Percentiles rank a stretch among this genome's conserved stretches.
These are phyloP conservation scores for Eciton burchellii DNA, from an alignment of 1,140 invertebrate genomes.

Conservation along the genomic window DNA sequence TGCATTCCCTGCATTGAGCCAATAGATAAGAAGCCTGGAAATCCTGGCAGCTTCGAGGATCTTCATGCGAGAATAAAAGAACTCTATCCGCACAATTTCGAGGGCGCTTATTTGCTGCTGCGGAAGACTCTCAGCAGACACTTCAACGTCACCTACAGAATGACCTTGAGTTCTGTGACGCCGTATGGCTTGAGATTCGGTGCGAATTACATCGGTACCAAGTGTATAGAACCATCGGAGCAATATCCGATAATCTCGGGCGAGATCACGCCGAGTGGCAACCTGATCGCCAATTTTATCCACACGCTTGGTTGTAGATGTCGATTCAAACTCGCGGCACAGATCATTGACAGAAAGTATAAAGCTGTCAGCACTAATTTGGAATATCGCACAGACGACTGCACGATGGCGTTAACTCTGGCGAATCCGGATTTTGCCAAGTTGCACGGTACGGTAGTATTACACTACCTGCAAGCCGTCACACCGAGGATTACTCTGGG, in stretches of 20 bases:
- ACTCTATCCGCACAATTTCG: conserved; percentile 91
- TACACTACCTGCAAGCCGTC: conserved; percentile 90
- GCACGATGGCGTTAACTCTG: conserved; percentile 88
- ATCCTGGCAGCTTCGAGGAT: conserved; percentile 82
- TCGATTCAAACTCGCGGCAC: conserved; percentile 89
- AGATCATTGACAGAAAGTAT: conserved; percentile 88
- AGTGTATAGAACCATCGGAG: conserved; percentile 86
- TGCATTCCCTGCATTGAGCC: conserved; percentile 58
- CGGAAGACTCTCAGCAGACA: conserved; percentile 92
- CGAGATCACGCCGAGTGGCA: conserved; percentile 91
- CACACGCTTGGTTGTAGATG: conserved; percentile 89
- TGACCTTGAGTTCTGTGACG: conserved; percentile 88
- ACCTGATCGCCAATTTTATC: conserved; percentile 91
- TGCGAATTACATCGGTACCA: conserved; percentile 91
- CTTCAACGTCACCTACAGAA: conserved; percentile 91
- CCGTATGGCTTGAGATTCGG: conserved; percentile 93
- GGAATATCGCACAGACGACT: conserved; percentile 90
- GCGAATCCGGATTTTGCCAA: conserved; percentile 89
- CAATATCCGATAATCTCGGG: conserved; percentile 91
- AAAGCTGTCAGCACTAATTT: conserved; percentile 86
- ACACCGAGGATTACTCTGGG: conserved; percentile 89
- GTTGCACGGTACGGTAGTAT: conserved; percentile 88
- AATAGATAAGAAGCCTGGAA: conserved; percentile 75
- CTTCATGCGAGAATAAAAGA: conserved; percentile 84
- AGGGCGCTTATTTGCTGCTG: conserved; percentile 91